These are phyloP conservation scores for Bergia sp. DNA, from an alignment of 92 coral and sea anemone genomes.

Conservation along the genomic window DNA sequence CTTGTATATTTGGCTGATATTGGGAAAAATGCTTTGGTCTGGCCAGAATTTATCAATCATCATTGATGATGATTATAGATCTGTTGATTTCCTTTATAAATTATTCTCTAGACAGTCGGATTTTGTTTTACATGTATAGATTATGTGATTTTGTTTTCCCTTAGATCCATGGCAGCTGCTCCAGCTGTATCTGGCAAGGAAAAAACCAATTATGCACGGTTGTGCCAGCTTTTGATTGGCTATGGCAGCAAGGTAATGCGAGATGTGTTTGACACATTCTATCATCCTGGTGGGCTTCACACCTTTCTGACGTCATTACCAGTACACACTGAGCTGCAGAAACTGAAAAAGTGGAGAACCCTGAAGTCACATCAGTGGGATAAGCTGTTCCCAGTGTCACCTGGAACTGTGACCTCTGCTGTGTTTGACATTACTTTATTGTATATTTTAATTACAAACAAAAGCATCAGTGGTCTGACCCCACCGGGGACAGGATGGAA, in stretches of 20 bases:
- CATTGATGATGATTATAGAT: too few species aligned
- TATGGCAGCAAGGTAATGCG: not conserved
- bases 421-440: conserved; percentile 48
- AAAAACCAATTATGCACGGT: not conserved
- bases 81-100: too few species aligned
- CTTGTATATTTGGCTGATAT: too few species aligned
- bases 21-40: too few species aligned
- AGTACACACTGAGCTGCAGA: not conserved
- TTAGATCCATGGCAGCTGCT: not conserved
- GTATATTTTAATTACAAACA: conserved; percentile 18
- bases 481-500: conserved; percentile 50
- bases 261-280: not conserved
- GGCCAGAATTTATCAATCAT: too few species aligned
- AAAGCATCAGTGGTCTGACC: conserved; percentile 32
- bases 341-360: conserved; percentile 1
- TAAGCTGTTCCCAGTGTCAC: conserved; percentile 38
- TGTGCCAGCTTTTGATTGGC: not conserved
- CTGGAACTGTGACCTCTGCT: conserved; percentile 27
- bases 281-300: not conserved
- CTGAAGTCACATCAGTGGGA: conserved; percentile 51
- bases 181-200: not conserved
- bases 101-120: too few species aligned
- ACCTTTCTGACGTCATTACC: not conserved
- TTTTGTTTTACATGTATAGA: too few species aligned
- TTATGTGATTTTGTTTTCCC: not conserved